Conservation (phyloP, 1,140 invertebrate genomes). For the Aphidius gifuensis region DNA sequence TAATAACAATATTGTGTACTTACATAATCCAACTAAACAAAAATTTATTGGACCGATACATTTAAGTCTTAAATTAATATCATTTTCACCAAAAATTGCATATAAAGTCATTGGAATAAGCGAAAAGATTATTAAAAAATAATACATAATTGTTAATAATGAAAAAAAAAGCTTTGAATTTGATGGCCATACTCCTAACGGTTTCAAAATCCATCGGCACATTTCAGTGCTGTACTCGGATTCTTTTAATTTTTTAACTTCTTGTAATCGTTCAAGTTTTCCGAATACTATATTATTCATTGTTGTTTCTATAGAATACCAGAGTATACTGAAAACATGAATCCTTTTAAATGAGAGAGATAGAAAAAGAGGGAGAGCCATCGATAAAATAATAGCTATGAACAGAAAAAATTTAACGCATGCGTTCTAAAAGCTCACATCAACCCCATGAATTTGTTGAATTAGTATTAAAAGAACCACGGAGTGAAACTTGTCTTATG, state of each 20-base stretch:
- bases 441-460: no score
- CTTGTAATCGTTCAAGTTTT: not conserved
- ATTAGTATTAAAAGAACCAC: no score
- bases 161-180: not conserved
- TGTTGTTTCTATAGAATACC: not conserved
- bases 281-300: not conserved
- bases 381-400: no score
- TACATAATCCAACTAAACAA: slow-evolving; percentile 5
- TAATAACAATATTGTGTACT: slow-evolving; percentile 15
- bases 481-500: no score
- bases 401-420: no score
- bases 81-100: not conserved
- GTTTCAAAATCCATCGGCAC: not conserved
- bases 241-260: not conserved
- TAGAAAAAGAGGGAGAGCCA: no score
- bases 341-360: no score
- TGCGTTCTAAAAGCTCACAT: no score
- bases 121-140: slow-evolving; percentile 5
- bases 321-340: no score
- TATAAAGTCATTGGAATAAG: slow-evolving; percentile 8
- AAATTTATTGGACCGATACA: slow-evolving; percentile 18
- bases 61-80: not conserved
- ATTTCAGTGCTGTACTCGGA: not conserved
- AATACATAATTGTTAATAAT: not conserved
- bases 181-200: not conserved